Evolutionary conservation across 2,113 vertebrate species (phyloP).

Genomic region (Microcebus lehilahytsara): DNA sequence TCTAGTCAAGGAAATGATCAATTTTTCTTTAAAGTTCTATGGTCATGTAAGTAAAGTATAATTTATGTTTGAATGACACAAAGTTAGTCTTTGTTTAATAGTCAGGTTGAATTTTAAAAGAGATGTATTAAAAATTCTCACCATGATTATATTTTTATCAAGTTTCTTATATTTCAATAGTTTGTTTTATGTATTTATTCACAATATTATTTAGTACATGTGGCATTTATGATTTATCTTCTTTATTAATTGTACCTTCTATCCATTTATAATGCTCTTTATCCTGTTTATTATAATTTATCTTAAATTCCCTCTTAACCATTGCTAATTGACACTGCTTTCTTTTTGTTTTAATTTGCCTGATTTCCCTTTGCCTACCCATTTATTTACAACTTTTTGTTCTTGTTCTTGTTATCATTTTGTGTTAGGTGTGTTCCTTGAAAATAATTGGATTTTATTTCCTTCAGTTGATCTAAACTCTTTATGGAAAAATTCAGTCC

Average conservation of each 20-base stretch:
- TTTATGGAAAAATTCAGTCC: not conserved
- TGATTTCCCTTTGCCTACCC: not conserved
- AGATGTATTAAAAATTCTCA: conserved; percentile 6
- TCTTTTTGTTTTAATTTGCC: conserved; percentile 7
- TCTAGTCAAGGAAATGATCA: not conserved
- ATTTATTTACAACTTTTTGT: conserved; percentile 21
- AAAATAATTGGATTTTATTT: not conserved
- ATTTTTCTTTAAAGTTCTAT: not conserved
- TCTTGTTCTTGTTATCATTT: not conserved
- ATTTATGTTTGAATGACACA: not conserved
- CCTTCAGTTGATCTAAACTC: not conserved
- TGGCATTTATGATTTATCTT: not conserved
- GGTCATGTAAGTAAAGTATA: not conserved
- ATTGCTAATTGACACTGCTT: not conserved
- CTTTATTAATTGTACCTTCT: not conserved
- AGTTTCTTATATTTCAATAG: not conserved
- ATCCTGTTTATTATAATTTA: not conserved
- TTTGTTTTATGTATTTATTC: not conserved
- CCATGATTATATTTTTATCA: not conserved
- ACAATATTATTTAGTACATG: not conserved
- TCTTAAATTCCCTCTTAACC: not conserved
- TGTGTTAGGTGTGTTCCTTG: not conserved
- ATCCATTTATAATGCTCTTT: not conserved
- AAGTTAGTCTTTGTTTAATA: not conserved
- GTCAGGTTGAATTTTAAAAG: not conserved